Percentiles rank a stretch among this genome's conserved stretches.
phyloP scores from a whole-genome alignment of 2,888 invertebrate genomes.

The Hypercompe scribonia region DNA sequence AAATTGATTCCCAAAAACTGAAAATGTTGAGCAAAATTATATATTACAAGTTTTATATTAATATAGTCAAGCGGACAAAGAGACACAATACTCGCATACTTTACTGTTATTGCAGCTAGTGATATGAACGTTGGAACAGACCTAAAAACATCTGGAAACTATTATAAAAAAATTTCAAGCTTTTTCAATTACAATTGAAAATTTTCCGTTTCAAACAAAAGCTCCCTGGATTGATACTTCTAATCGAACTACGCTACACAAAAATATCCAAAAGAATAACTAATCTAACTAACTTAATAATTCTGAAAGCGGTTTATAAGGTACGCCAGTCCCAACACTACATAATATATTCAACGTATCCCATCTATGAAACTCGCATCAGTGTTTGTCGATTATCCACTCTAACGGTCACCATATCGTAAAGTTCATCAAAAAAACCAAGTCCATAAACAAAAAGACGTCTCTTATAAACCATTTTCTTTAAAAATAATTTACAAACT shows the following conservation, averaged over 20 bases:
- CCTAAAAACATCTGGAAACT: conserved; percentile 23
- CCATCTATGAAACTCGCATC: conserved; percentile 15
- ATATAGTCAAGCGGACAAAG: conserved; percentile 22
- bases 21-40: conserved; percentile 38
- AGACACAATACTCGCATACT: conserved; percentile 33
- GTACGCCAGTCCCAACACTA: conserved; percentile 45
- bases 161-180: conserved; percentile 32
- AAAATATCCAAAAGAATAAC: conserved; percentile 72
- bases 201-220: conserved; percentile 58
- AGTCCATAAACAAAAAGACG: conserved; percentile 39
- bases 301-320: conserved; percentile 67
- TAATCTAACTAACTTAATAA: conserved; percentile 68
- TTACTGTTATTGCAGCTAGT: conserved; percentile 21
- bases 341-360: conserved; percentile 26
- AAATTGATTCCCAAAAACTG: conserved; percentile 37
- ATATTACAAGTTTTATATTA: conserved; percentile 15
- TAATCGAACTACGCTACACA: conserved; percentile 64
- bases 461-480: conserved; percentile 69
- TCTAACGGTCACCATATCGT: conserved; percentile 32
- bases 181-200: conserved; percentile 60
- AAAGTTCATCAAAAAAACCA: conserved; percentile 45
- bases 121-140: conserved; percentile 6
- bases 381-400: conserved; percentile 16
- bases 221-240: conserved; percentile 56
- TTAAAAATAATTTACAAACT: conserved; percentile 80